These are phyloP conservation scores for Cerastis leucographa DNA, from an alignment of 2,888 invertebrate genomes.

Conservation along the genomic window DNA sequence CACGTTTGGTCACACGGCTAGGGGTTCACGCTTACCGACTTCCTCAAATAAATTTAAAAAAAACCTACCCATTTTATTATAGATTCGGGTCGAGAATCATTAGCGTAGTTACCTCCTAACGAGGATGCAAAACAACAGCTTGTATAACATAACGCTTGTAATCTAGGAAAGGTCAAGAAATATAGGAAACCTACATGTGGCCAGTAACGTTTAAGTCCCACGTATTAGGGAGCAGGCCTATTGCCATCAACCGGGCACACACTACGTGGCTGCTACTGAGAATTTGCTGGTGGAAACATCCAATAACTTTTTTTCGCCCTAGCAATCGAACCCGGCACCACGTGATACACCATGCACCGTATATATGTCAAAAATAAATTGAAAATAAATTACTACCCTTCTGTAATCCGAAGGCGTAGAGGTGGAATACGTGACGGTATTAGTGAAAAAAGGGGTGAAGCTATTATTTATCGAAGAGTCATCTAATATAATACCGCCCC, in stretches of 20 bases:
- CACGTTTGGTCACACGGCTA: too few relatives aligned
- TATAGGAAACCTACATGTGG: too few relatives aligned
- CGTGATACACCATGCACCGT: not conserved
- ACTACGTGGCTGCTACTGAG: not conserved
- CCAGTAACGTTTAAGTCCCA: not conserved
- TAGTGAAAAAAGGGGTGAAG: conserved; percentile 31
- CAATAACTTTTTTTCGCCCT: too few relatives aligned
- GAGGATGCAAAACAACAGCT: too few relatives aligned
- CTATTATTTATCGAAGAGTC: conserved; percentile 35
- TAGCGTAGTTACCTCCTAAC: too few relatives aligned
- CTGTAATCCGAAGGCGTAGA: conserved; percentile 35
- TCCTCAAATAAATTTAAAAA: too few relatives aligned
- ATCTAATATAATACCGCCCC: conserved; percentile 8
- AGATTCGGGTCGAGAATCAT: too few relatives aligned
- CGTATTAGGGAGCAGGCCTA: not conserved
- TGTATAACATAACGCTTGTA: too few relatives aligned
- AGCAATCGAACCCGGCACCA: too few relatives aligned
- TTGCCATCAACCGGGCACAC: not conserved
- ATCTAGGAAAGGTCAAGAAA: not conserved
- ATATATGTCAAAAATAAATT: conserved; percentile 44
- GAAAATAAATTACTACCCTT: conserved; percentile 33
- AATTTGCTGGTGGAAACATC: not conserved
- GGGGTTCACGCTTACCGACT: too few relatives aligned
- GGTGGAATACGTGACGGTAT: conserved; percentile 44
- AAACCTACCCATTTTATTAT: too few relatives aligned